Conservation (phyloP, 1,140 invertebrate genomes). For the Scaptomyza pallida region DNA sequence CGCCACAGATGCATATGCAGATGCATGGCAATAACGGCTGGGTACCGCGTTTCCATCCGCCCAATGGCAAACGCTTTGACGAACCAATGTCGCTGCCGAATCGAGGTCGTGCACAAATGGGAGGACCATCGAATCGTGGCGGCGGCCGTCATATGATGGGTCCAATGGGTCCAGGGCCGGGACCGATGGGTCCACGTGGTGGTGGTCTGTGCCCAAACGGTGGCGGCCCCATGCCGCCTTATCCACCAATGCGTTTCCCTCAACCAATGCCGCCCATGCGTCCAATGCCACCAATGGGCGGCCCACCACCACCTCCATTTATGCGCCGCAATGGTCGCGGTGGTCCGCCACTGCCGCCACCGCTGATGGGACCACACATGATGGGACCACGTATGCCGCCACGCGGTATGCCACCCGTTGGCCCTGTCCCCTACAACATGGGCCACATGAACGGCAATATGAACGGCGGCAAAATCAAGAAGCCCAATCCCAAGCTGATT, state of each 20-base stretch:
- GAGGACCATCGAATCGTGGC: conserved; percentile 37
- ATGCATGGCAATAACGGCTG: conserved; percentile 47
- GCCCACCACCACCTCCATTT: conserved; percentile 62
- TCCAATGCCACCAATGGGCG: conserved; percentile 57
- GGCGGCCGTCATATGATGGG: conserved; percentile 56
- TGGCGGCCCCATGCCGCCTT: conserved; percentile 52
- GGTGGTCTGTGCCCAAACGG: conserved; percentile 27
- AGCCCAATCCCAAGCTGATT: conserved; percentile 68
- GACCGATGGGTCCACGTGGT: conserved; percentile 50
- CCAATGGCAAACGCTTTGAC: conserved; percentile 47
- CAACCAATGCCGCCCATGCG: conserved; percentile 56
- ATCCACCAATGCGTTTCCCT: conserved; percentile 55
- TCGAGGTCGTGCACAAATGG: no score
- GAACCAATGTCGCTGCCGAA: conserved; percentile 40
- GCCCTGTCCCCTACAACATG: conserved; percentile 45
- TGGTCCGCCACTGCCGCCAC: conserved; percentile 48
- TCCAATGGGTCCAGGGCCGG: conserved; percentile 44
- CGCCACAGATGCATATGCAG: conserved; percentile 43
- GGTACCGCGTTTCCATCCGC: conserved; percentile 46
- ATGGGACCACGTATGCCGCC: conserved; percentile 64
- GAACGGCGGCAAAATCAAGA: conserved; percentile 68
- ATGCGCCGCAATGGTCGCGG: conserved; percentile 62
- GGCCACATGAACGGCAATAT: conserved; percentile 44
- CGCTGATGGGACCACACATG: conserved; percentile 62
- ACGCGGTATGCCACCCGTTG: conserved; percentile 43